Percentiles rank a stretch among this genome's conserved stretches.
These are phyloP conservation scores for Oreochromis spilurus DNA, from an alignment of 2,113 vertebrate species.

Conservation along the genomic window DNA sequence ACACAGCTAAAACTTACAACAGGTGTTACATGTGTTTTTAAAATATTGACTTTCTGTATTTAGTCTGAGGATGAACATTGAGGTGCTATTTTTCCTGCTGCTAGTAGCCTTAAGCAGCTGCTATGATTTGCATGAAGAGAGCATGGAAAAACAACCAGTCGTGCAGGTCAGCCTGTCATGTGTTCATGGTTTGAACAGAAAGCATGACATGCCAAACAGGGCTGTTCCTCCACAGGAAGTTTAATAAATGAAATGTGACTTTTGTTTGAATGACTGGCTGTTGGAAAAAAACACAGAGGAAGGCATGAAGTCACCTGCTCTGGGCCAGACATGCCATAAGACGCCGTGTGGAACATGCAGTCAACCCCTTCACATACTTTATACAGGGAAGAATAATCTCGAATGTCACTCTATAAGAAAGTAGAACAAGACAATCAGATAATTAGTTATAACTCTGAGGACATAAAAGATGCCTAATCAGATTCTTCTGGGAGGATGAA, in stretches of 20 bases:
- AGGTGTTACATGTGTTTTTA: background rate
- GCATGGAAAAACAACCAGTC: background rate
- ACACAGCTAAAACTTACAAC: background rate
- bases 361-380: constrained; percentile 81
- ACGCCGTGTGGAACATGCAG: constrained; percentile 89
- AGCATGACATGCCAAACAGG: background rate
- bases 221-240: background rate
- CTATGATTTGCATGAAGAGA: background rate
- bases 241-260: background rate
- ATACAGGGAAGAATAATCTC: constrained; percentile 80
- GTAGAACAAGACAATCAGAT: background rate
- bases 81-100: background rate
- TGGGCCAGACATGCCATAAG: constrained; percentile 86
- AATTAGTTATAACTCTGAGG: background rate
- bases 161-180: background rate
- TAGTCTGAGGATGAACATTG: background rate
- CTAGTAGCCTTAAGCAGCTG: background rate
- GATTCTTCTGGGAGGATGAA: background rate
- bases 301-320: constrained; percentile 79
- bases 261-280: background rate
- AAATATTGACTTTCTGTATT: background rate
- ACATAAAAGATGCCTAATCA: background rate
- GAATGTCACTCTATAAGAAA: constrained; percentile 80
- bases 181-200: background rate
- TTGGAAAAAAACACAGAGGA: background rate